These are phyloP conservation scores for Strigamia crassipes DNA, from an alignment of 2,888 invertebrate genomes.

Conservation along the genomic window DNA sequence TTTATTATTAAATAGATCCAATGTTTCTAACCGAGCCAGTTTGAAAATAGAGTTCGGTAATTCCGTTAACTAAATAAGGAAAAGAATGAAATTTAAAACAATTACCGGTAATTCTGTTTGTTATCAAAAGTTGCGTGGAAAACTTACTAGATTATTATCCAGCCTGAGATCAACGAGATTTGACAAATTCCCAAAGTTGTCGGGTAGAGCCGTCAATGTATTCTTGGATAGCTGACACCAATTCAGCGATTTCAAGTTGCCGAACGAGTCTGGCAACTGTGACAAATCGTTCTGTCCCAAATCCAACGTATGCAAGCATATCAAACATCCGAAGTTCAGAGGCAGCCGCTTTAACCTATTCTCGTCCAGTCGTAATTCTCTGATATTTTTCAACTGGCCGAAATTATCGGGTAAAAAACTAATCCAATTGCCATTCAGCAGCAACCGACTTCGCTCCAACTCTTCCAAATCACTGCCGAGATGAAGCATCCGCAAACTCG, in stretches of 20 bases:
- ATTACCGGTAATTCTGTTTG: too few relatives aligned
- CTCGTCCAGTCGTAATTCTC: constrained; percentile 45
- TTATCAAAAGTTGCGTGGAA: too few relatives aligned
- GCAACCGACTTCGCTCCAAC: constrained; percentile 43
- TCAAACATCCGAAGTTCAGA: constrained; percentile 45
- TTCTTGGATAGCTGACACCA: constrained; percentile 46
- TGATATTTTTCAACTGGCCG: constrained; percentile 39
- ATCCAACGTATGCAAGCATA: constrained; percentile 40
- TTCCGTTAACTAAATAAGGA: constrained; percentile 46
- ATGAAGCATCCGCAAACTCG: constrained; percentile 41
- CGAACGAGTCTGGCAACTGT: constrained; percentile 42
- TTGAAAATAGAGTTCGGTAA: constrained; percentile 45
- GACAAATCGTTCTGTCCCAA: constrained; percentile 46
- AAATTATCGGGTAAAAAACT: constrained; percentile 46
- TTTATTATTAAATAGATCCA: constrained; percentile 48
- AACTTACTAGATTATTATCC: constrained; percentile 46
- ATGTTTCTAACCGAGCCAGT: constrained; percentile 11
- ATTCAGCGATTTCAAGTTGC: constrained; percentile 38
- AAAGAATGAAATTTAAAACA: too few relatives aligned
- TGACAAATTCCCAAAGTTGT: constrained; percentile 43
- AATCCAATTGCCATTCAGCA: constrained; percentile 48
- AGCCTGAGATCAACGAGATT: constrained; percentile 44
- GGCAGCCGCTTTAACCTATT: constrained; percentile 47
- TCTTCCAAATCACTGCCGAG: constrained; percentile 46
- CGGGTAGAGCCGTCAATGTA: constrained; percentile 23